Evolutionary conservation across 2,797 vertebrate species (phyloP).

Genomic region (Sarcoramphus papa): DNA sequence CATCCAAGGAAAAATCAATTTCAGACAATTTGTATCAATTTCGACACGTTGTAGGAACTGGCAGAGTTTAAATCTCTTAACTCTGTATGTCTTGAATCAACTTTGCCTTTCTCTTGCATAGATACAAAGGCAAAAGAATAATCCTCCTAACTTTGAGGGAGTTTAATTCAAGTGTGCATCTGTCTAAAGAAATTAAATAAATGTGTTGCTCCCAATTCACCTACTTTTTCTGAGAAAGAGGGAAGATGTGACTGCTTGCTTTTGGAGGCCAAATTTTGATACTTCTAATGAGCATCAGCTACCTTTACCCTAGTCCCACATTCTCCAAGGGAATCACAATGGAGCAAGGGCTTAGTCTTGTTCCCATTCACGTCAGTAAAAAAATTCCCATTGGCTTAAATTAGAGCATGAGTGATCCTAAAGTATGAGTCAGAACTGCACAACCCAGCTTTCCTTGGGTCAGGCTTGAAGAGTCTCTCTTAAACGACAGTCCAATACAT

Average conservation of each 20-base stretch:
- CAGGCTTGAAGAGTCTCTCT: not conserved
- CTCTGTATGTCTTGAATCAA: not conserved
- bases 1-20: slow-evolving; percentile 21
- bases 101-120: not conserved
- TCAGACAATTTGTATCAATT: not conserved
- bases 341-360: not conserved
- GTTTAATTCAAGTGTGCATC: not conserved
- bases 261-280: not conserved
- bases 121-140: not conserved
- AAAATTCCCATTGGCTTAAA: not conserved
- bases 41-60: not conserved
- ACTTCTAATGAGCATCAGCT: not conserved
- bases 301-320: not conserved
- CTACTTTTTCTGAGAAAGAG: not conserved
- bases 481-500: not conserved
- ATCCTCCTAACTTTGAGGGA: not conserved
- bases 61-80: not conserved
- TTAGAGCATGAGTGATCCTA: not conserved
- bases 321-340: not conserved
- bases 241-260: not conserved
- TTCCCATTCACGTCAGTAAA: not conserved
- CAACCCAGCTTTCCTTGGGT: not conserved
- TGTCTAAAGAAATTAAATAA: not conserved
- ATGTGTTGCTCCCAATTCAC: not conserved
- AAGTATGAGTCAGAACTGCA: not conserved